These are phyloP conservation scores for Corvus moneduloides DNA, from an alignment of 2,113 vertebrate genomes.

Conservation along the genomic window DNA sequence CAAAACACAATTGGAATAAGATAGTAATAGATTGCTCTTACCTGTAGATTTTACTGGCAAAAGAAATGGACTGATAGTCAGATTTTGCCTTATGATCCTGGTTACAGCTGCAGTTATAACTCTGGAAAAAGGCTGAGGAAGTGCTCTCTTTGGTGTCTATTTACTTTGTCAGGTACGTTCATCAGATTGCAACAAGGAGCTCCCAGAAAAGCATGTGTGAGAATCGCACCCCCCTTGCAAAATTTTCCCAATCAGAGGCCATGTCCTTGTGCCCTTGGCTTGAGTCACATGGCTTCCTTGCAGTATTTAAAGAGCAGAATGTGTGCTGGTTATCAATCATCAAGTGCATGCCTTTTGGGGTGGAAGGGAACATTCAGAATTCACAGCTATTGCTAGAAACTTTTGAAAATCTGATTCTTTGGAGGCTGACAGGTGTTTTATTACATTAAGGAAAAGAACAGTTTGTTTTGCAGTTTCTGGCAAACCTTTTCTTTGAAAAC, in stretches of 20 bases:
- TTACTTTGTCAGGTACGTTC: neutral
- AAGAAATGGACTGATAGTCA: neutral
- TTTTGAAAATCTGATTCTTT: neutral
- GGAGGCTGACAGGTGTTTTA: neutral
- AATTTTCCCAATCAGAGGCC: neutral
- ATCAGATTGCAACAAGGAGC: constrained; percentile 3
- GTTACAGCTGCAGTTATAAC: neutral
- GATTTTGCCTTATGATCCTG: neutral
- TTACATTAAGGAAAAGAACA: neutral
- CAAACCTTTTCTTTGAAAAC: neutral
- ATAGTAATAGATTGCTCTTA: neutral
- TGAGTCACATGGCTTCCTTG: neutral
- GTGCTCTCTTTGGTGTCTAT: neutral
- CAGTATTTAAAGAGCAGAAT: neutral
- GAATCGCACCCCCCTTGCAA: neutral
- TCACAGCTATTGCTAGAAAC: neutral
- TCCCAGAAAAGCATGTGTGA: constrained; percentile 16
- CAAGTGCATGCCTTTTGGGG: neutral
- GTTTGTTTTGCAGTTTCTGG: neutral
- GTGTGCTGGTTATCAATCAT: neutral
- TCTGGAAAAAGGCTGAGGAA: neutral
- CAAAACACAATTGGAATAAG: neutral
- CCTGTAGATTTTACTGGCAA: neutral
- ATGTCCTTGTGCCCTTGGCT: neutral
- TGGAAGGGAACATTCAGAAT: neutral